Evolutionary conservation across 1,140 invertebrate species (phyloP).

Genomic region (Aphis gossypii): DNA sequence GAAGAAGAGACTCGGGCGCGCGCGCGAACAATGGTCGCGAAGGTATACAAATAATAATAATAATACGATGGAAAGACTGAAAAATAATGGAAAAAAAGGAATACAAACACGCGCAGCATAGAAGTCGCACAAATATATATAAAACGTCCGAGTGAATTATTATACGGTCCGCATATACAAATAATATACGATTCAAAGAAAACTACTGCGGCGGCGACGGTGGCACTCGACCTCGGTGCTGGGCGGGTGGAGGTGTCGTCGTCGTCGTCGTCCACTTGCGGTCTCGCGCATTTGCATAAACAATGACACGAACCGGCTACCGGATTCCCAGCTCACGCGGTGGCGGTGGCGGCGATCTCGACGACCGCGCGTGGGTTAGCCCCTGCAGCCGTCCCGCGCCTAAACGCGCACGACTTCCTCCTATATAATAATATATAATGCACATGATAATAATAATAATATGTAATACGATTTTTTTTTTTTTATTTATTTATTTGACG

Average conservation of each 20-base stretch:
- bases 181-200: constrained; percentile 51
- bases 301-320: constrained; percentile 57
- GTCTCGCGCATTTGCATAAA: constrained; percentile 52
- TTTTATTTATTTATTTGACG: neutral
- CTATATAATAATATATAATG: neutral
- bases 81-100: neutral
- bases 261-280: constrained; percentile 46
- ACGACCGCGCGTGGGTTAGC: constrained; percentile 31
- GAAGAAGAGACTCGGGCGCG: constrained; percentile 10
- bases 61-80: neutral
- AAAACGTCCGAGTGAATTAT: constrained; percentile 51
- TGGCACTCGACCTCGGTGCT: neutral
- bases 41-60: neutral
- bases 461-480: constrained; percentile 6
- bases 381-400: neutral
- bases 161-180: neutral
- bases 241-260: constrained; percentile 48
- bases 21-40: constrained; percentile 37
- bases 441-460: neutral
- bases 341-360: neutral
- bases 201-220: neutral
- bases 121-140: constrained; percentile 35
- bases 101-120: constrained; percentile 16
- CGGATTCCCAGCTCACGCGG: constrained; percentile 36
- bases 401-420: constrained; percentile 11